Percentiles rank a stretch among this genome's conserved stretches.
Evolutionary conservation across 1,140 invertebrate species (phyloP).

Genomic region (Bombyx mandarina): DNA sequence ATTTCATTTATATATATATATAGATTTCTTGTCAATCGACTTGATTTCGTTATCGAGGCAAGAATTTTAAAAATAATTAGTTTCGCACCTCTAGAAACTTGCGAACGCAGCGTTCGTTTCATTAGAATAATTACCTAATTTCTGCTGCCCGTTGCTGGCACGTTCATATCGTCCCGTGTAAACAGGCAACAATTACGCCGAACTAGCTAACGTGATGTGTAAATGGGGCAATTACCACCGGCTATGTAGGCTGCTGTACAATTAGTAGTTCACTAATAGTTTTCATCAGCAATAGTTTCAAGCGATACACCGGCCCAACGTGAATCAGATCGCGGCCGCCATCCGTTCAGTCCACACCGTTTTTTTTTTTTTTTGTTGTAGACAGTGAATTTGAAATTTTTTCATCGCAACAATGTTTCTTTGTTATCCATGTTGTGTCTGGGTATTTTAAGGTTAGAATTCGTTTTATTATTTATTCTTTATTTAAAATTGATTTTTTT

Average conservation of each 20-base stretch:
- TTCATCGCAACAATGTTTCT: not conserved
- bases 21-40: too few relatives aligned
- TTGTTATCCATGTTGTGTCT: not conserved
- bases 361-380: slow-evolving; percentile 13
- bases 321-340: slow-evolving; percentile 47
- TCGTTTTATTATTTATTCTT: slow-evolving; percentile 2
- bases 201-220: slow-evolving; percentile 64
- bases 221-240: slow-evolving; percentile 46
- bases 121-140: slow-evolving; percentile 19
- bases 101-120: too few relatives aligned
- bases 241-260: slow-evolving; percentile 61
- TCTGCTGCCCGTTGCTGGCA: slow-evolving; percentile 35
- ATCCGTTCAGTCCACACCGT: slow-evolving; percentile 44
- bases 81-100: too few relatives aligned
- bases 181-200: slow-evolving; percentile 64
- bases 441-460: not conserved
- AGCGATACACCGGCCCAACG: slow-evolving; percentile 28
- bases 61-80: too few relatives aligned
- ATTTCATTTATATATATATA: too few relatives aligned
- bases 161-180: slow-evolving; percentile 46
- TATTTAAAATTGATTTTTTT: too few relatives aligned
- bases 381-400: not conserved
- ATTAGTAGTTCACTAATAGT: slow-evolving; percentile 67
- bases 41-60: too few relatives aligned
- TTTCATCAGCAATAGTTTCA: slow-evolving; percentile 62